A percentile compares a stretch with the other conserved stretches of the same genome.
These are phyloP conservation scores for Sesia apiformis DNA, from an alignment of 2,888 invertebrate genomes.

Conservation along the genomic window DNA sequence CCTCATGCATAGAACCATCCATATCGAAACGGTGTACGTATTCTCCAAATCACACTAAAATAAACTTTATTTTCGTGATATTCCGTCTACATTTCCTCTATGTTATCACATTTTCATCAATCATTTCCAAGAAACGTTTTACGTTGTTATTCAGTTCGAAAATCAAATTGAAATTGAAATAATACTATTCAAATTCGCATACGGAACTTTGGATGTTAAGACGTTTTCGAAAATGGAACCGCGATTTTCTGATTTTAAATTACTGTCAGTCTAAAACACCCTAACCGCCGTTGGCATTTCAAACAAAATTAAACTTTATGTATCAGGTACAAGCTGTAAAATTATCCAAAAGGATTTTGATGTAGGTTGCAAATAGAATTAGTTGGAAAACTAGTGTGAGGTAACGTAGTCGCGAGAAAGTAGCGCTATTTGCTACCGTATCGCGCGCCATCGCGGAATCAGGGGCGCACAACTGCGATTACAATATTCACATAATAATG, in stretches of 20 bases:
- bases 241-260: not conserved
- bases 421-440: slow-evolving; percentile 72
- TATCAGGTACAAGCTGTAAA: not conserved
- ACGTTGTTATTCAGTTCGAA: not conserved
- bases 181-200: no score
- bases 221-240: not conserved
- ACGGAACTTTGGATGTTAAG: not conserved
- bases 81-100: slow-evolving; percentile 26
- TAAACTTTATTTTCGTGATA: slow-evolving; percentile 8
- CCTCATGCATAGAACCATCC: slow-evolving; percentile 53
- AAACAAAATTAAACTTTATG: not conserved
- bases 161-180: no score
- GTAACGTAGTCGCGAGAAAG: slow-evolving; percentile 63
- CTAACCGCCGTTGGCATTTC: no score
- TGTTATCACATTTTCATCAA: slow-evolving; percentile 25
- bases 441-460: slow-evolving; percentile 62
- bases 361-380: not conserved
- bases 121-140: slow-evolving; percentile 21
- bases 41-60: not conserved
- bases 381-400: slow-evolving; percentile 44
- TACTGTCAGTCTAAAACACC: not conserved
- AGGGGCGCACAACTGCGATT: slow-evolving; percentile 27
- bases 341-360: no score
- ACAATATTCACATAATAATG: no score
- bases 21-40: slow-evolving; percentile 37